Conservation (phyloP, 2,113 vertebrate genomes). For the Apteryx owenii region DNA sequence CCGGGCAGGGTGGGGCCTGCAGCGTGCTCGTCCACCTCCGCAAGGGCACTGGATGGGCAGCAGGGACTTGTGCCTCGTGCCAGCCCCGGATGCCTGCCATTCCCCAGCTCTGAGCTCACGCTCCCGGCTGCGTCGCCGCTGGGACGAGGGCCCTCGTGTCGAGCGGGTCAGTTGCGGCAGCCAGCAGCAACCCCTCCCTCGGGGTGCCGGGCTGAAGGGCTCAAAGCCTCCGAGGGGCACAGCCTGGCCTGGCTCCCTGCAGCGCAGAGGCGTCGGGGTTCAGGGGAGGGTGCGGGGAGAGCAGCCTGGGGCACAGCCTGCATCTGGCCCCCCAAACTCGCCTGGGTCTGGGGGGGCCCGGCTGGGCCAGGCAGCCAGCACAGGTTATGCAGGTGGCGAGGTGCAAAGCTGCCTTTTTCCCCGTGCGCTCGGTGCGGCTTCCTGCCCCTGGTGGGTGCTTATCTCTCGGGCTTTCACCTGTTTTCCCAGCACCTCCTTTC, state of each 20-base stretch:
- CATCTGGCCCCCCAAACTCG: neutral
- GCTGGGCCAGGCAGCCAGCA: neutral
- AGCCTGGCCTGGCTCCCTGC: neutral
- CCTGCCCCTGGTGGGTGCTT: neutral
- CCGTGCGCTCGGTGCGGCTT: neutral
- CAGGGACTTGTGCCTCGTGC: neutral
- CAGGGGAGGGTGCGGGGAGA: neutral
- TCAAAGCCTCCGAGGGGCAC: neutral
- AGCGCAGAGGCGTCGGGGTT: neutral
- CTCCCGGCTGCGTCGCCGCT: neutral
- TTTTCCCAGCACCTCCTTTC: conserved; percentile 40
- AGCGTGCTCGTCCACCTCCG: neutral
- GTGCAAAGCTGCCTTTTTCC: neutral
- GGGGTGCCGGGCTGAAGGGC: neutral
- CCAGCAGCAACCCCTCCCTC: neutral
- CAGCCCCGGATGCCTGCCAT: conserved; percentile 50
- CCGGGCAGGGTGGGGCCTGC: neutral
- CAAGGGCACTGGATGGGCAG: conserved; percentile 33
- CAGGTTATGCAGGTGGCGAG: fast-evolving
- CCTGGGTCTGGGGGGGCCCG: fast-evolving
- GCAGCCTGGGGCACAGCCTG: neutral
- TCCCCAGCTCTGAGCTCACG: conserved; percentile 67
- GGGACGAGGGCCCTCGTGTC: conserved; percentile 2
- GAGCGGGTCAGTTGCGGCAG: neutral
- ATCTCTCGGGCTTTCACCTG: conserved; percentile 12